Evolutionary conservation across 2,888 invertebrate species (phyloP).

Genomic region (Panopea generosa): DNA sequence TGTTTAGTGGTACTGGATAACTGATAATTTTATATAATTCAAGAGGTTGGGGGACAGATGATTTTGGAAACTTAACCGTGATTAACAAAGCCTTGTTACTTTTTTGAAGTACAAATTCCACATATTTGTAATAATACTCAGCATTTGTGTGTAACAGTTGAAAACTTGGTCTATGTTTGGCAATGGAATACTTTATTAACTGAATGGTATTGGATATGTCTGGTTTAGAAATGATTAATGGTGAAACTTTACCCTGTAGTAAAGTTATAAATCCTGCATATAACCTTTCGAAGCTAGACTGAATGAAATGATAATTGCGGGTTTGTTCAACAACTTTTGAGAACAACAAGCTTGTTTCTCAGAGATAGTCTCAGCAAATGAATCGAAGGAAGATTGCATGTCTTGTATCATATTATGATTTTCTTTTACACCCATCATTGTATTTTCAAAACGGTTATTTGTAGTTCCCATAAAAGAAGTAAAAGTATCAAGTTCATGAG

Average conservation of each 20-base stretch:
- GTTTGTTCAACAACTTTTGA: not conserved
- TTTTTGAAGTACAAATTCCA: not conserved
- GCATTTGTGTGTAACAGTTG: not conserved
- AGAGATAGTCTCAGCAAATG: not conserved
- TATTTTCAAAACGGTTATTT: conserved; percentile 13
- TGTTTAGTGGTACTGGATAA: conserved; percentile 16
- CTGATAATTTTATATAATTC: conserved; percentile 11
- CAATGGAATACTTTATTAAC: not conserved
- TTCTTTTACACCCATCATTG: not conserved
- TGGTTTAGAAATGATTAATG: too few relatives aligned
- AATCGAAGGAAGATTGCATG: not conserved
- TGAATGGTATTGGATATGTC: not conserved
- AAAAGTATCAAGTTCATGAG: not conserved
- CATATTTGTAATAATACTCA: conserved; percentile 5
- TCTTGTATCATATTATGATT: not conserved
- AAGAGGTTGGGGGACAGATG: conserved; percentile 4
- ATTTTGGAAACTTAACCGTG: conserved; percentile 6
- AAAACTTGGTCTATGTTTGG: not conserved
- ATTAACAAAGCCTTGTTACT: not conserved
- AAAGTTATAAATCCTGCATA: too few relatives aligned
- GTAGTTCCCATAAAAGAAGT: conserved; percentile 10
- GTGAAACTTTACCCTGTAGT: too few relatives aligned
- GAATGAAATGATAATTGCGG: not conserved
- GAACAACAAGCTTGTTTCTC: not conserved
- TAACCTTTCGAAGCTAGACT: not conserved